These are phyloP conservation scores for Bettongia penicillata DNA, from an alignment of 2,113 vertebrate species.

Conservation along the genomic window DNA sequence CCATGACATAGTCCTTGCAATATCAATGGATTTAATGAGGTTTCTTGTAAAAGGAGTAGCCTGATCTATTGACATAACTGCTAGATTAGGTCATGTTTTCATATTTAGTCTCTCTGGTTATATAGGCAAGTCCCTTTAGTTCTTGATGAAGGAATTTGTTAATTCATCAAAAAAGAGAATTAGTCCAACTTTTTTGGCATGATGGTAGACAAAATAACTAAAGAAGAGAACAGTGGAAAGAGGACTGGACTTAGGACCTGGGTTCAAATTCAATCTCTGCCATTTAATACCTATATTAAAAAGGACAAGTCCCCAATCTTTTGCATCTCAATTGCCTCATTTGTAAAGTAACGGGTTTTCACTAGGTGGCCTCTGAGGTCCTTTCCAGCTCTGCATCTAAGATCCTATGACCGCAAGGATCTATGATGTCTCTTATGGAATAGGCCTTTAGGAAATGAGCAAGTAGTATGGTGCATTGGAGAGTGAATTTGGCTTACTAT, in stretches of 20 bases:
- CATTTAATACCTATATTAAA: neutral
- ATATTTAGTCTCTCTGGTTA: neutral
- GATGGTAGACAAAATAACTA: neutral
- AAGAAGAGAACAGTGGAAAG: neutral
- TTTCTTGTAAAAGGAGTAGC: neutral
- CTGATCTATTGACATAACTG: neutral
- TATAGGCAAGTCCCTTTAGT: neutral
- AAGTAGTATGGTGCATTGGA: neutral
- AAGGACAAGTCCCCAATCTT: neutral
- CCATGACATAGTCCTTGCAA: neutral
- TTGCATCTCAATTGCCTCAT: neutral
- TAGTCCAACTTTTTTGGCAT: neutral
- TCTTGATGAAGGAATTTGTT: neutral
- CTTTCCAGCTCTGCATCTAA: neutral
- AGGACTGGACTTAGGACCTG: neutral
- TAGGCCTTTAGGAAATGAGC: neutral
- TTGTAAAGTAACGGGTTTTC: neutral
- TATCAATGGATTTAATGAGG: neutral
- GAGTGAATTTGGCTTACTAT: neutral
- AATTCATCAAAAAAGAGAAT: neutral
- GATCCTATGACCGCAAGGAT: neutral
- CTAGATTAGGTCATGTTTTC: neutral
- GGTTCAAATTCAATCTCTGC: neutral
- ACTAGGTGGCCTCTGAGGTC: neutral
- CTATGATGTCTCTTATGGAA: neutral